Base-by-base conservation (phyloP, 2,888 invertebrate species). In the Argyresthia albistria region DNA sequence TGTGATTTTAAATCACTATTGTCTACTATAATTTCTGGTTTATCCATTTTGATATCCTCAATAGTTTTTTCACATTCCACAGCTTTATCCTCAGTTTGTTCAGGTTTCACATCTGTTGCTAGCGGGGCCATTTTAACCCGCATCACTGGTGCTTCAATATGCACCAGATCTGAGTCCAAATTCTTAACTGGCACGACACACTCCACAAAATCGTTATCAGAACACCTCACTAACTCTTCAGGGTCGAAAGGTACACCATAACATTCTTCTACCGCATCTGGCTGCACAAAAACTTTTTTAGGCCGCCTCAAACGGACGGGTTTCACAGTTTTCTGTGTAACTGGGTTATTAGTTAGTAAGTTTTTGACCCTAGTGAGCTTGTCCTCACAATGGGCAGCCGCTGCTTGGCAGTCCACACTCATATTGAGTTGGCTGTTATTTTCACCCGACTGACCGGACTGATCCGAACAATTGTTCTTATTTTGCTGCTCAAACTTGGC, bases 171-270 rank as follows among this genome's bases (percentile, higher is more conserved):
- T 9, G 68, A 59, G 7, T 67, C 58, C 8, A 75, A 70, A 51
- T 64, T 63, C 54, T 67, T 71, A 37, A 56, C 56, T 0, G 77
- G 72, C 47, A 69, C 70, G 35, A 63, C 64, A 54, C 64, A 78
- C 55, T 80, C 67, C 36, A 80, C 59, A 51, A 59, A 65, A 0
- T 67, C 59, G 8, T 71, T 62, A 50, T 69, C 69, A 0, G 75
- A 59, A 12, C 76, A 58, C n/a, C 57, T 65, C 43, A 70, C 64
- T 56, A 78, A 73, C 61, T 79, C 76, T 58, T 84, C 82, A 0
- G 74, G 67, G 0, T 70, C 59, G 48, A 81, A 75, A 6, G 82
- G 81, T 69, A 83, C 83, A 66, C 79, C 80, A 56, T 76, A 82
- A 43, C 62, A 62, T 14, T 84, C 81, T 57, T 76, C 75, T 0